Percentiles rank a stretch among this genome's conserved stretches.
phyloP scores from a whole-genome alignment of 1,140 invertebrate species.

The Drosophila pseudoananassae region DNA sequence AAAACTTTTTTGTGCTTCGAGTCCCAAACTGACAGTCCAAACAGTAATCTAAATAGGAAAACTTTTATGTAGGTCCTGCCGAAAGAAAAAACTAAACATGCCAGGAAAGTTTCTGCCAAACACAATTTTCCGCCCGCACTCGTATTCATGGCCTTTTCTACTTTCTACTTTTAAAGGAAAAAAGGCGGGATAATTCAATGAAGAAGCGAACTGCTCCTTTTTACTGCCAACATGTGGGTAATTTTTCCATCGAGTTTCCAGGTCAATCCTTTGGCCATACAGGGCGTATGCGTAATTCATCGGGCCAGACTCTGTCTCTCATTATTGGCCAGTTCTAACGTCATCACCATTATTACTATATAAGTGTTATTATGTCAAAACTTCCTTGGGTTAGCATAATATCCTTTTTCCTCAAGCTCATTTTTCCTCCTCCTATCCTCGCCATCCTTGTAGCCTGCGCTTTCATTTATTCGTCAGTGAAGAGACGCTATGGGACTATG shows the following conservation, averaged over 20 bases:
- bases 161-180: slow-evolving; percentile 2
- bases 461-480: slow-evolving; percentile 1
- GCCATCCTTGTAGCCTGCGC: not conserved
- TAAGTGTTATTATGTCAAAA: slow-evolving; percentile 59
- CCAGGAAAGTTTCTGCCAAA: slow-evolving; percentile 34
- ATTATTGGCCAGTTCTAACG: slow-evolving; percentile 23
- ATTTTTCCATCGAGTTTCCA: slow-evolving; percentile 49
- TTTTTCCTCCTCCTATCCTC: not conserved
- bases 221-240: slow-evolving; percentile 42
- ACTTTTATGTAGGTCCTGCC: slow-evolving; percentile 29
- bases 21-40: slow-evolving; percentile 18
- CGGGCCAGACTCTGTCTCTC: slow-evolving; percentile 5
- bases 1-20: slow-evolving; percentile 35
- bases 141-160: not conserved
- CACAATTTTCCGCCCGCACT: slow-evolving; percentile 9
- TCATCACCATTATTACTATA: slow-evolving; percentile 62
- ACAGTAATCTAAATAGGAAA: slow-evolving; percentile 58
- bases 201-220: slow-evolving; percentile 12
- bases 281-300: slow-evolving; percentile 51
- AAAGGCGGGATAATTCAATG: slow-evolving; percentile 63
- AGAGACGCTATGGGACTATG: slow-evolving; percentile 12
- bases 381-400: slow-evolving; percentile 5
- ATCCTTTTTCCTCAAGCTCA: slow-evolving; percentile 1
- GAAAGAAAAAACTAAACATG: slow-evolving; percentile 28
- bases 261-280: slow-evolving; percentile 40